These are phyloP conservation scores for Andinoacara biseriatus DNA, from an alignment of 2,113 vertebrate species.

Conservation along the genomic window DNA sequence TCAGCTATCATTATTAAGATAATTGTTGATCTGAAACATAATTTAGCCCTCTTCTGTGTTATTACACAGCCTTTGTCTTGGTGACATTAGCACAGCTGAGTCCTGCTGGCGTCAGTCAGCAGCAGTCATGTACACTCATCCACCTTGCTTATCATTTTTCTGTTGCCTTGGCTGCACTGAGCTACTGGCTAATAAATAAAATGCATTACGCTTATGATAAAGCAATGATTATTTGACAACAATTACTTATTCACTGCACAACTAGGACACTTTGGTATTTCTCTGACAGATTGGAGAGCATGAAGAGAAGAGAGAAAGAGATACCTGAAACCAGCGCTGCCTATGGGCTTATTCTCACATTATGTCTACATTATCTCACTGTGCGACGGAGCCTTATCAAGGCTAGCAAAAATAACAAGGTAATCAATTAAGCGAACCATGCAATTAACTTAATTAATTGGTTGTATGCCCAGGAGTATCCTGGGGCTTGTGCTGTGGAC, in stretches of 20 bases:
- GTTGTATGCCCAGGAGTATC: conserved; percentile 74
- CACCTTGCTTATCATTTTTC: conserved; percentile 41
- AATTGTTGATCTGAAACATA: conserved; percentile 27
- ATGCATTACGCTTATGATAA: conserved; percentile 68
- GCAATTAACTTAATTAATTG: conserved; percentile 81
- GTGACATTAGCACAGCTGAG: conserved; percentile 36
- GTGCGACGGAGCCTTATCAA: conserved; percentile 67
- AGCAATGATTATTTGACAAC: conserved; percentile 58
- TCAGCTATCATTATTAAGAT: conserved; percentile 6
- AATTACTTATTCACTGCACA: conserved; percentile 59
- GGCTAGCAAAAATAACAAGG: conserved; percentile 74
- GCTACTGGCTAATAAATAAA: conserved; percentile 73
- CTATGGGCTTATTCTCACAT: conserved; percentile 58
- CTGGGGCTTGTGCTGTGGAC: conserved; percentile 61
- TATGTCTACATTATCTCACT: conserved; percentile 68
- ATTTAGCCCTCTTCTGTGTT: conserved; percentile 29
- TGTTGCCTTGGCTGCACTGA: conserved; percentile 34
- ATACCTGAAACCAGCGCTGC: conserved; percentile 52
- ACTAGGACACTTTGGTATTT: conserved; percentile 47
- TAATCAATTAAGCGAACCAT: conserved; percentile 79
- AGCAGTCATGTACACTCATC: conserved; percentile 22
- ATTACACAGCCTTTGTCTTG: conserved; percentile 41
- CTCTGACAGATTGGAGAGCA: conserved; percentile 28
- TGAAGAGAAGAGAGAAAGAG: conserved; percentile 10
- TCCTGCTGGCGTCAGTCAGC: conserved; percentile 25